Evolutionary conservation across 2,113 vertebrate species (phyloP).

Genomic region (Micronycteris hirsuta): DNA sequence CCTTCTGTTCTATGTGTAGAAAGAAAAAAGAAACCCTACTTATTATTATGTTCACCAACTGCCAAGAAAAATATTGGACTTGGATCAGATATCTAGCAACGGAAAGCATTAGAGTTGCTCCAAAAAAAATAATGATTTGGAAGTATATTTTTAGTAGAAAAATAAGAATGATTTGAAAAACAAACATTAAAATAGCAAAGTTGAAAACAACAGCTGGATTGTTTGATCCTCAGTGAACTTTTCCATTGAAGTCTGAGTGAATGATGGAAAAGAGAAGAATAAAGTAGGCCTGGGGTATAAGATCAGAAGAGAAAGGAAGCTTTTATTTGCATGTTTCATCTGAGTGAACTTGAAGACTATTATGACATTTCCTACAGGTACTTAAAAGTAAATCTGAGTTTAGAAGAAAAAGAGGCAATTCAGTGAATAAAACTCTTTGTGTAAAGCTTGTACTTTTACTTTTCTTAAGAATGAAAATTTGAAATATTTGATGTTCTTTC

Average conservation of each 20-base stretch:
- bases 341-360: conserved; percentile 54
- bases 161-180: conserved; percentile 63
- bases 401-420: conserved; percentile 52
- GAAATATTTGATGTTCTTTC: conserved; percentile 30
- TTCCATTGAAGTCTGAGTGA: conserved; percentile 47
- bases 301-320: conserved; percentile 42
- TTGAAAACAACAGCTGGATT: conserved; percentile 70
- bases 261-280: conserved; percentile 49
- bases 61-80: conserved; percentile 69
- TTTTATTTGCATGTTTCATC: conserved; percentile 67
- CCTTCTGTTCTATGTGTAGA: background rate
- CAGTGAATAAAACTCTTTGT: conserved; percentile 42
- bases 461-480: conserved; percentile 32
- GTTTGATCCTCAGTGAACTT: conserved; percentile 60
- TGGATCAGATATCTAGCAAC: conserved; percentile 60
- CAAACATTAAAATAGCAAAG: conserved; percentile 63
- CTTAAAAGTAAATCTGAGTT: conserved; percentile 59
- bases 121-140: conserved; percentile 70
- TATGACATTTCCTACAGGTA: conserved; percentile 56
- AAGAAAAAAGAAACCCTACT: conserved; percentile 34
- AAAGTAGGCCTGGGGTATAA: conserved; percentile 10
- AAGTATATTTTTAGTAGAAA: conserved; percentile 69
- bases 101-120: conserved; percentile 67
- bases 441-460: background rate
- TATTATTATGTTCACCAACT: conserved; percentile 66